phyloP scores from a whole-genome alignment of 1,140 invertebrate genomes.

The Nixonia krombeini region DNA sequence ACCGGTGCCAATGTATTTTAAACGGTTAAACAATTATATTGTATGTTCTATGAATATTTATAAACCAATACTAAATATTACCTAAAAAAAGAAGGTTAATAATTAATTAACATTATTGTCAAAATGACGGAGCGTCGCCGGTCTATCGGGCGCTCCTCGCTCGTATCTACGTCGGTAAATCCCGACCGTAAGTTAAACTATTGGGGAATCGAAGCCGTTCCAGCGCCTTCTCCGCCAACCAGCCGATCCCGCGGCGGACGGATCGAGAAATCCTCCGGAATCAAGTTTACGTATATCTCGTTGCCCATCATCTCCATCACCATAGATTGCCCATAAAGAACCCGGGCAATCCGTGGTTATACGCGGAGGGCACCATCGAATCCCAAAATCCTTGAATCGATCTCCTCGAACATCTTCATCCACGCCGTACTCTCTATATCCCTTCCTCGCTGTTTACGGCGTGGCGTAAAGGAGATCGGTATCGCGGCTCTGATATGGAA shows the following conservation, averaged over 20 bases:
- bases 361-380: conserved; percentile 52
- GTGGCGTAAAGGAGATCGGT: conserved; percentile 33
- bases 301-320: conserved; percentile 73
- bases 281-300: conserved; percentile 71
- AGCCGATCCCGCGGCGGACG: conserved; percentile 38
- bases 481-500: conserved; percentile 36
- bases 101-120: too few species aligned
- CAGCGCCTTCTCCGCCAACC: conserved; percentile 10
- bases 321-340: conserved; percentile 73
- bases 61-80: too few species aligned
- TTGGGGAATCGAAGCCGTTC: conserved; percentile 65
- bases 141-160: conserved; percentile 62
- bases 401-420: conserved; percentile 40
- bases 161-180: conserved; percentile 71
- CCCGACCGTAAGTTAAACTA: conserved; percentile 72
- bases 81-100: too few species aligned
- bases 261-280: conserved; percentile 64
- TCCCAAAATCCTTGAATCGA: conserved; percentile 55
- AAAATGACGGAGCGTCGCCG: conserved; percentile 59
- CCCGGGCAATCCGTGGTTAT: conserved; percentile 70
- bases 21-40: too few species aligned
- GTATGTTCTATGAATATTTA: too few species aligned
- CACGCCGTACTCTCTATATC: conserved; percentile 38
- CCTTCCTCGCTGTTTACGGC: conserved; percentile 50
- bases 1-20: too few species aligned